Evolutionary conservation across 2,888 invertebrate species (phyloP), one percentile per base, ranked within the genome.

Genomic region (Neoitamus cyanurus): DNA sequence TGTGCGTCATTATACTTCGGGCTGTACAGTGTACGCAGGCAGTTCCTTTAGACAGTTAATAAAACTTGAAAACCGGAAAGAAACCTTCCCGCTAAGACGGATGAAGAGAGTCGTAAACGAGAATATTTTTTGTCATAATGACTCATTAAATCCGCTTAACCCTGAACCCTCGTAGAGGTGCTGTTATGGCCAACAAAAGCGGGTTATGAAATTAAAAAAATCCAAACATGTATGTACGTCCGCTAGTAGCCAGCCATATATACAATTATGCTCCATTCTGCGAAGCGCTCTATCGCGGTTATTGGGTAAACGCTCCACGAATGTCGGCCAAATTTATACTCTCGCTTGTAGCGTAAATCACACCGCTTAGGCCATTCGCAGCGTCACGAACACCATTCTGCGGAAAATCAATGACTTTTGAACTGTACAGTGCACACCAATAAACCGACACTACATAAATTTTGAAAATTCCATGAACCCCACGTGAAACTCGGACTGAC

Each of bases 61-160:
- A 75, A 75, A 75, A 75, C 9, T n/a, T 42, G 7, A 15, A 28
- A 75, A 75, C 75, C 75, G 42, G 75, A 42, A 75, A 75, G 75
- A 42, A 36, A 75, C 28, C 75, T 42, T 73, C 13, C 7, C 37
- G 58, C n/a, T 42, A 75, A 42, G 42, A 15, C 15, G 42, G 58
- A 58, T 25, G 58, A 11, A 58, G 20, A 58, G 9, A 58, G 58
- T 9, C 75, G 42, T 75, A 42, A 75, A 42, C 42, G 11, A 3
- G 42, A 25, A 37, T 75, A 42, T 75, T 20, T 70, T 70, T 28
- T n/a, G 25, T 37, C 20, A 4, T 25, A 75, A 75, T 75, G 75
- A 75, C 36, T 75, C 75, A 75, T 75, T 75, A 75, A 58, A 20
- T n/a, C 42, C 28, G 42, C 42, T 42, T 73, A 36, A 73, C 73